Base-by-base conservation (phyloP, 2,113 vertebrate species). In the Cyrtonyx montezumae region DNA sequence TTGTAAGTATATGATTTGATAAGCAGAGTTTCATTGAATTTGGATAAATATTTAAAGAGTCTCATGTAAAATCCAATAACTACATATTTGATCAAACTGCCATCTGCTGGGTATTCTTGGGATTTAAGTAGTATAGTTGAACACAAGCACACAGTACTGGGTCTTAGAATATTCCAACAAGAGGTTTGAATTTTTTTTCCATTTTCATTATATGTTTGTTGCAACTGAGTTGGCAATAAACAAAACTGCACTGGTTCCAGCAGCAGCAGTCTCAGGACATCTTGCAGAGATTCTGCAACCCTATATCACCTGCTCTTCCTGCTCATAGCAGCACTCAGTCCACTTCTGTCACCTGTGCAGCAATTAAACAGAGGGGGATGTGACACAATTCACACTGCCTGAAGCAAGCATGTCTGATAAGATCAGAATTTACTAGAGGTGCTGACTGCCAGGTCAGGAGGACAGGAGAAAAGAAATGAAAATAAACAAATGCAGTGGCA, bases 21-120 rank as follows among this genome's bases (percentile, higher is more conserved):
- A 76, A 97, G 92, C 67, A 94, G 69, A 83, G 65, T 94, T 97
- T 91, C 92, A 96, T 62, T 97, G 96, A 94, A 94, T 96, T 96
- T 84, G 56, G 87, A 95, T 97, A 96, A 97, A 95, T 96, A 97
- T 93, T 96, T 95, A 95, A 97, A 97, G 95, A 21, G 88, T 46
- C 28, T 42, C 66, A 43, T 59, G 84, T 91, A 97, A 97, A 95
- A 90, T 74, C 30, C 34, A 95, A 63, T 56, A 68, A 95, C 91
- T 65, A 96, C 95, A 15, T 71, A 84, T 93, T 98, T 96, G 97
- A 87, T 97, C 90, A 92, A 97, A 94, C 96, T 97, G 97, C 98
- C 98, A 98, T 97, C 98, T 98, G 93, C 97, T 97, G 98, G 95
- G 20, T 34, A 17, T 37, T 85, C 2, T 65, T 46, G 90, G 84